Evolutionary conservation across 92 coral and sea anemone species (phyloP).

Genomic region (Epizoanthus ramosus): DNA sequence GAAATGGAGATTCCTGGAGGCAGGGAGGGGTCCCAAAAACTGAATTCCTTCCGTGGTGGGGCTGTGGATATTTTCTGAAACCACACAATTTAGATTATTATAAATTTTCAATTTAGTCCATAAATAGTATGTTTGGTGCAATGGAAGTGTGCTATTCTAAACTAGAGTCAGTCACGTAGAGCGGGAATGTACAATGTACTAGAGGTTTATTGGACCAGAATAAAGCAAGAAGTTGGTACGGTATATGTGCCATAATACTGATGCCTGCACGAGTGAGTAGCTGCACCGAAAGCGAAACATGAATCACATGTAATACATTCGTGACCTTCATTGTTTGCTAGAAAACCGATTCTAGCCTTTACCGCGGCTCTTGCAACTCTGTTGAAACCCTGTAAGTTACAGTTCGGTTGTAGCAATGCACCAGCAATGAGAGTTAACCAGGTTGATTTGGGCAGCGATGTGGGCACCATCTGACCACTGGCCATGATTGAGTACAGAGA

Average conservation of each 20-base stretch:
- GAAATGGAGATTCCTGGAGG: no score
- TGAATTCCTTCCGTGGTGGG: no score
- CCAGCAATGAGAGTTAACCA: neutral
- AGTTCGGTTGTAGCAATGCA: neutral
- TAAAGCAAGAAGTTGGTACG: neutral
- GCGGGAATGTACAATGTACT: no score
- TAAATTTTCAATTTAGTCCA: no score
- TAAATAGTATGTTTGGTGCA: no score
- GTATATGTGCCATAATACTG: no score
- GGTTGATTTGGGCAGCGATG: neutral
- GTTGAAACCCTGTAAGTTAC: slow-evolving; percentile 21
- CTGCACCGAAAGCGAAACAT: slow-evolving; percentile 2
- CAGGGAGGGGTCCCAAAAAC: no score
- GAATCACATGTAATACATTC: neutral
- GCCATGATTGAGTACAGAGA: slow-evolving; percentile 3
- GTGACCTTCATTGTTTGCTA: neutral
- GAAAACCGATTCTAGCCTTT: slow-evolving; percentile 11
- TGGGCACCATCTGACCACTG: neutral
- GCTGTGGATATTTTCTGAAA: no score
- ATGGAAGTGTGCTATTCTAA: no score
- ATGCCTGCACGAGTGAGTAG: neutral
- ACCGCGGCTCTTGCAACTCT: neutral
- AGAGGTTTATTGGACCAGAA: neutral
- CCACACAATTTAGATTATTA: no score
- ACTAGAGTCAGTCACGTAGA: no score